Conservation (phyloP, 2,797 vertebrate species). For the Pangasius larnaudii region DNA sequence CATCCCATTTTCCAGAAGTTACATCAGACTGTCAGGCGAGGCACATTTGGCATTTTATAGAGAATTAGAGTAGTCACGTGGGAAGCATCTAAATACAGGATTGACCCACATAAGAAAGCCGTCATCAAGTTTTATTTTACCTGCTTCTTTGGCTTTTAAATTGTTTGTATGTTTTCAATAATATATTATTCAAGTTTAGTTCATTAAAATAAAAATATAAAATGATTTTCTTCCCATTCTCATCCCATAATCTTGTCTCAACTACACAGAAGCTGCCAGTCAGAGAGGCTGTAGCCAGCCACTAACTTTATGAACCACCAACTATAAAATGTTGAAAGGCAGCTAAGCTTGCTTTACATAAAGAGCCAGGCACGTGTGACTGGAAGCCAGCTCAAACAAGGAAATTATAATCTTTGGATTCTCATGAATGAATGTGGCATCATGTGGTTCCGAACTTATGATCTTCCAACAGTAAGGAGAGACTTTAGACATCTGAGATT, state of each 20-base stretch:
- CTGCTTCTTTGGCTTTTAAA: constrained; percentile 5
- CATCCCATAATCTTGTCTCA: not conserved
- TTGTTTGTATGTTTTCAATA: constrained; percentile 22
- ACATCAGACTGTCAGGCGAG: constrained; percentile 69
- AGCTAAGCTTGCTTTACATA: not conserved
- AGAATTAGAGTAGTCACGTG: not conserved
- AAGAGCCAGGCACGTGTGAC: not conserved
- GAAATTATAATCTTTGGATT: not conserved
- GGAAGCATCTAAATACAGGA: constrained; percentile 9
- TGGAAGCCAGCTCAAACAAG: not conserved
- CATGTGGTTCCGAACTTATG: not conserved
- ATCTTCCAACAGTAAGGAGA: not conserved
- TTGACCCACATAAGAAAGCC: constrained; percentile 24
- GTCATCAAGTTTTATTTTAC: not conserved
- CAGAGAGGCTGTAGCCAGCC: not conserved
- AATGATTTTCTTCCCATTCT: not conserved
- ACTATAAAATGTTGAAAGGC: not conserved
- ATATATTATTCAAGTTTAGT: constrained; percentile 1
- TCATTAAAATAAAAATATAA: not conserved
- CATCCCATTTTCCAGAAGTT: constrained; percentile 71
- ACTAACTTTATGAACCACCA: not conserved
- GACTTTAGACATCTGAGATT: not conserved
- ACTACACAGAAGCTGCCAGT: not conserved
- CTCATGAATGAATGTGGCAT: too few species aligned
- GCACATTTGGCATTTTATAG: constrained; percentile 45